These are phyloP conservation scores for Xanthorhoe spadicearia DNA, from an alignment of 2,888 invertebrate species.

Conservation along the genomic window DNA sequence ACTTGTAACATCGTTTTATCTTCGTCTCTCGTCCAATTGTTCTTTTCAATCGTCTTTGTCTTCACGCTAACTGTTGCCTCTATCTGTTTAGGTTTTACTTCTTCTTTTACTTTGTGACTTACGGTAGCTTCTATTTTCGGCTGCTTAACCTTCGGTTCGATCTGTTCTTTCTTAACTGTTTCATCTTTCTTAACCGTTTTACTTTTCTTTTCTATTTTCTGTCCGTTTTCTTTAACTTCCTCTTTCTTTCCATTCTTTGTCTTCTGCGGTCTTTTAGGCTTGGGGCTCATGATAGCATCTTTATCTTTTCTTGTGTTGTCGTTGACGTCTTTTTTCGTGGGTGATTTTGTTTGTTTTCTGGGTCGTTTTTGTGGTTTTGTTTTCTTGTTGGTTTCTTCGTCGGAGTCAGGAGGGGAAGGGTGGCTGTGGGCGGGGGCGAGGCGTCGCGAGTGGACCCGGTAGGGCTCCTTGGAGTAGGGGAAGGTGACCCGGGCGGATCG, in stretches of 20 bases:
- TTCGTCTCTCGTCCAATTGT: slow-evolving; percentile 91
- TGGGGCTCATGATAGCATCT: slow-evolving; percentile 60
- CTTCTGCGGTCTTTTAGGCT: slow-evolving; percentile 56
- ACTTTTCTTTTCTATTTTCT: slow-evolving; percentile 59
- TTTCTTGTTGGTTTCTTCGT: slow-evolving; percentile 60
- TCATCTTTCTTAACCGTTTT: slow-evolving; percentile 52
- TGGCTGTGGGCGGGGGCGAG: slow-evolving; percentile 66
- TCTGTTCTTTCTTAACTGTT: slow-evolving; percentile 47
- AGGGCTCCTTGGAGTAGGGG: slow-evolving; percentile 78
- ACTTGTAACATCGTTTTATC: slow-evolving; percentile 92
- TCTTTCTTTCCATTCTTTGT: slow-evolving; percentile 57
- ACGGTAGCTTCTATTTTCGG: slow-evolving; percentile 57
- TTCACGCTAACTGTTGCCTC: slow-evolving; percentile 50
- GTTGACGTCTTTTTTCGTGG: slow-evolving; percentile 75
- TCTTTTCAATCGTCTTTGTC: slow-evolving; percentile 57
- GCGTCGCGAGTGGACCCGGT: slow-evolving; percentile 71
- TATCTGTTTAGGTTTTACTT: slow-evolving; percentile 39
- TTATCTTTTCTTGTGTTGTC: slow-evolving; percentile 72
- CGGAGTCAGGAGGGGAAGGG: slow-evolving; percentile 68
- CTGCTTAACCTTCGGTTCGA: slow-evolving; percentile 54
- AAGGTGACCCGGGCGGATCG: slow-evolving; percentile 87
- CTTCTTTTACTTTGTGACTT: slow-evolving; percentile 27
- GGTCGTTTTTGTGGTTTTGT: slow-evolving; percentile 68
- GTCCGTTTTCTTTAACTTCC: slow-evolving; percentile 45
- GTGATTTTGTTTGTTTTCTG: slow-evolving; percentile 74